These are phyloP conservation scores for Eremophila alpestris DNA, from an alignment of 2,797 vertebrate genomes.

Conservation along the genomic window DNA sequence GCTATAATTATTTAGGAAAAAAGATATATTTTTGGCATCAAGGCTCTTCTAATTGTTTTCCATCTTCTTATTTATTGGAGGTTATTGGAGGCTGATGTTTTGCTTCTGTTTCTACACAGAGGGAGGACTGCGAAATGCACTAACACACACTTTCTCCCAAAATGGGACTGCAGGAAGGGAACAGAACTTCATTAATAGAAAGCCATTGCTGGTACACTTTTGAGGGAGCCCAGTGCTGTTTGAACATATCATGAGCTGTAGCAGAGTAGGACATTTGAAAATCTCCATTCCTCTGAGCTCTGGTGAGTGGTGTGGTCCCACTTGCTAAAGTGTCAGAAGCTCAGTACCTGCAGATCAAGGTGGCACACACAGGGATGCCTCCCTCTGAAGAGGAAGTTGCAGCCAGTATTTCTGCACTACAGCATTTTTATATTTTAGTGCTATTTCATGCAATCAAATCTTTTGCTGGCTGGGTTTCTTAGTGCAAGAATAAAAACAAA, in stretches of 20 bases:
- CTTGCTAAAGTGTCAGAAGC: background rate
- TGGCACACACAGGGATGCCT: background rate
- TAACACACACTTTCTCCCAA: background rate
- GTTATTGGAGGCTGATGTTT: background rate
- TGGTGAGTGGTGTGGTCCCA: rapidly evolving
- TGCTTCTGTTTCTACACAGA: background rate
- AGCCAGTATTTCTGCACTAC: background rate
- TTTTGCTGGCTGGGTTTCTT: background rate
- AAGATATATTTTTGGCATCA: background rate
- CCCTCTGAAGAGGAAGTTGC: background rate
- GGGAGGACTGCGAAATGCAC: background rate
- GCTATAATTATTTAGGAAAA: background rate
- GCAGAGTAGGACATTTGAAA: background rate
- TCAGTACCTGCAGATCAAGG: background rate
- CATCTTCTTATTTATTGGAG: background rate
- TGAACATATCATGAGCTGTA: background rate
- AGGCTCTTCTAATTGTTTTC: background rate
- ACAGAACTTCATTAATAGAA: background rate
- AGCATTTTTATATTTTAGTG: background rate
- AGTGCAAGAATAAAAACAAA: background rate
- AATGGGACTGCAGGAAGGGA: background rate
- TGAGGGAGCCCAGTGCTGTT: rapidly evolving
- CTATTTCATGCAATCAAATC: background rate
- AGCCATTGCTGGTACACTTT: background rate
- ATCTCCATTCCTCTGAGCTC: background rate